A percentile compares a stretch with the other conserved stretches of the same genome.
phyloP scores from a whole-genome alignment of 2,888 invertebrate species.

The Spatulosminthurus flaviceps region DNA sequence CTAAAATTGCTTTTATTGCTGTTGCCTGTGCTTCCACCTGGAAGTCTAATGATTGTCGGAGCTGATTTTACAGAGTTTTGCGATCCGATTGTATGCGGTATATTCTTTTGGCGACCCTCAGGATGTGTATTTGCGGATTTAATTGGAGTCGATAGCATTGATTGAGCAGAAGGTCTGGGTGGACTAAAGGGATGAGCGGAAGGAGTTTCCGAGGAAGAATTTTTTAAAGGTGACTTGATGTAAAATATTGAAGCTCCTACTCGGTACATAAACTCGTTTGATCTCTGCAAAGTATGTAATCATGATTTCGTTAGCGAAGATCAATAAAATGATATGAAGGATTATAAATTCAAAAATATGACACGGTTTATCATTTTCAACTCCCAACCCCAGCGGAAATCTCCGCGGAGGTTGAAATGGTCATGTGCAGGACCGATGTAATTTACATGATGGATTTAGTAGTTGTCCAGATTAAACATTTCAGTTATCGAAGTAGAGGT shows the following conservation, averaged over 20 bases:
- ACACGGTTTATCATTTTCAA: too few species aligned
- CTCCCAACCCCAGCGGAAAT: too few species aligned
- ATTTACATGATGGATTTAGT: too few species aligned
- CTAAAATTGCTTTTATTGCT: conserved; percentile 13
- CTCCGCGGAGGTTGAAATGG: too few species aligned
- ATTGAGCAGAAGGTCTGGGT: conserved; percentile 60
- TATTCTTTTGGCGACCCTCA: not conserved
- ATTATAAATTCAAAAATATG: too few species aligned
- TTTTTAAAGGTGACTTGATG: conserved; percentile 59
- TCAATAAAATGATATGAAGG: too few species aligned
- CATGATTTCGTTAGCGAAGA: too few species aligned
- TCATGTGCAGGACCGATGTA: too few species aligned
- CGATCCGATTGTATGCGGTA: too few species aligned
- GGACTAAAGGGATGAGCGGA: conserved; percentile 61
- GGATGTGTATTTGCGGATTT: conserved; percentile 4
- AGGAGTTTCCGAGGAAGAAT: conserved; percentile 47
- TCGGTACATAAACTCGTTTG: conserved; percentile 58
- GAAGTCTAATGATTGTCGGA: conserved; percentile 55
- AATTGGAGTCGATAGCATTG: conserved; percentile 42
- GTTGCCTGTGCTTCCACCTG: conserved; percentile 21
- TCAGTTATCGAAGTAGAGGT: too few species aligned
- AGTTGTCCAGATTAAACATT: too few species aligned
- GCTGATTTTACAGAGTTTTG: conserved; percentile 45
- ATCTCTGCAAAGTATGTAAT: conserved; percentile 9
- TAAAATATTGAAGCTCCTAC: conserved; percentile 63